Evolutionary conservation across 2,113 vertebrate species (phyloP), one percentile per base, ranked within the genome.

Genomic region (Calyptommatus sinebrachiatus): DNA sequence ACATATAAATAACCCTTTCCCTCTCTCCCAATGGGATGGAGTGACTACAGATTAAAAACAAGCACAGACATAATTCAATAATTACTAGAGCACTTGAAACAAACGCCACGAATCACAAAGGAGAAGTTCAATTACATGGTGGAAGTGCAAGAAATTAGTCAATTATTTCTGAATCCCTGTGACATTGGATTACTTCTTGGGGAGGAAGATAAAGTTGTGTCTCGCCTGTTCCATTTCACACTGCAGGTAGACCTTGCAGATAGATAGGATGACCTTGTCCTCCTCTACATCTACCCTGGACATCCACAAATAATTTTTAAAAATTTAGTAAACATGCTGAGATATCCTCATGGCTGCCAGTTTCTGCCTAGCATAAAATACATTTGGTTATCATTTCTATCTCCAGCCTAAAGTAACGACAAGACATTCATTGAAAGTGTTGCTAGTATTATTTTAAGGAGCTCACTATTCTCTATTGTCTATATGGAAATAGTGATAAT

Each of bases 121-220:
- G 76, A 77, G 46, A 57, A 35, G 28, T 48, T 77, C 76, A 57
- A 57, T 77, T 77, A 77, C 76, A 77, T 11, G 50, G 48, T 31
- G 28, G n/a, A 68, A 57, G 66, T 35, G 48, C 21, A 31, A 53
- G 46, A 68, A 67, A 68, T 68, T 31, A 68, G 65, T 57, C 29
- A 29, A 53, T 9, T 48, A 68, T 29, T 53, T 77, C 28, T 57
- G 21, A 53, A 48, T 53, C 76, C 31, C 21, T 24, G 29, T 41
- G 57, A 53, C 46, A 53, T 77, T 35, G 76, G 63, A 41, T 28
- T 50, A 57, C n/a, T 73, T 73, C 48, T 57, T 20, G 53, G 1
- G 7, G 46, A 50, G 70, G 8, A n/a, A 57, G 70, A n/a, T 20
- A 20, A 29, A 31, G 7, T 24, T 70, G 2, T 45, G n/a, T 29